These are phyloP conservation scores for Seriola quinqueradiata DNA, from an alignment of 2,113 vertebrate species.

Conservation along the genomic window DNA sequence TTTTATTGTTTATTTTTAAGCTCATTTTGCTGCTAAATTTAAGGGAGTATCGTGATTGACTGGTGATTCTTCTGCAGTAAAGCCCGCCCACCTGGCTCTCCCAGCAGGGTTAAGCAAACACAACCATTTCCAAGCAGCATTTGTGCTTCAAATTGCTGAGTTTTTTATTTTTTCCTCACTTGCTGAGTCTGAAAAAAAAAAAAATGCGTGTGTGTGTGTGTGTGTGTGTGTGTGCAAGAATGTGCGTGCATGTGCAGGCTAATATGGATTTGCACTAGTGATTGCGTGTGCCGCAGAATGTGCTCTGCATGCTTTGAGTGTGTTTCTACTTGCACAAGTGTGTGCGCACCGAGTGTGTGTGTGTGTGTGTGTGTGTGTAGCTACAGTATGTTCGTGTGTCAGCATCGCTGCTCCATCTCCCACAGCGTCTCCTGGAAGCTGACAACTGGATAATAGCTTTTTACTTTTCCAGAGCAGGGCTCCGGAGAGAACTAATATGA, in stretches of 20 bases:
- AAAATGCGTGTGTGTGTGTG: background rate
- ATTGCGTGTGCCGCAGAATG: constrained; percentile 77
- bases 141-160: constrained; percentile 21
- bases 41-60: constrained; percentile 31
- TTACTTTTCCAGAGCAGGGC: constrained; percentile 95
- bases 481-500: constrained; percentile 92
- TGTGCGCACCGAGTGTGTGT: constrained; percentile 36
- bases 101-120: constrained; percentile 44
- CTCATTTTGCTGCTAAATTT: background rate
- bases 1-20: background rate
- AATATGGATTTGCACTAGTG: constrained; percentile 38
- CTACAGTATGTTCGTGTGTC: constrained; percentile 86
- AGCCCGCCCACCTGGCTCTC: constrained; percentile 24
- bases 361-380: constrained; percentile 39
- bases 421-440: constrained; percentile 86
- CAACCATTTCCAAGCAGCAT: constrained; percentile 34
- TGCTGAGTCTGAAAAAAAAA: constrained; percentile 40
- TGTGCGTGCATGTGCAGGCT: constrained; percentile 19
- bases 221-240: constrained; percentile 4
- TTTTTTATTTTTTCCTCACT: constrained; percentile 4
- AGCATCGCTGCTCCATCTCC: constrained; percentile 87
- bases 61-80: background rate
- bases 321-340: background rate
- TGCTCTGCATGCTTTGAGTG: constrained; percentile 23
- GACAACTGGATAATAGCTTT: constrained; percentile 97